Evolutionary conservation across 2,888 invertebrate genomes (phyloP).

Genomic region (Matsumyia berberina): DNA sequence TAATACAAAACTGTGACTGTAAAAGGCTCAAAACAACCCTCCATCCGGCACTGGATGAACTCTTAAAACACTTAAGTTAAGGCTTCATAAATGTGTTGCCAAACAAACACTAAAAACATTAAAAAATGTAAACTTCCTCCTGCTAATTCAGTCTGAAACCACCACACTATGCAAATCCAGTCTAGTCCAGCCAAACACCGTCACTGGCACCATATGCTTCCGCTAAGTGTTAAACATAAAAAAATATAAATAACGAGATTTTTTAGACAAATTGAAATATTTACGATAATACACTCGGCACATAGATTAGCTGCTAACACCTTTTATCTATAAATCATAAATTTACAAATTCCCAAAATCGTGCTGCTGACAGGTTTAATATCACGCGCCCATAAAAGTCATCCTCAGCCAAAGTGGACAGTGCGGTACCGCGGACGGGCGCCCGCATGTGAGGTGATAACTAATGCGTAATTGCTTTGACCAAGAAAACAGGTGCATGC

Average conservation of each 20-base stretch:
- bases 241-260: conserved; percentile 54
- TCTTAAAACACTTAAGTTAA: too few relatives aligned
- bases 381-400: conserved; percentile 73
- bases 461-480: conserved; percentile 75
- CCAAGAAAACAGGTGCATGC: conserved; percentile 76
- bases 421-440: conserved; percentile 15
- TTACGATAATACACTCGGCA: conserved; percentile 66
- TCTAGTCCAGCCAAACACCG: conserved; percentile 1
- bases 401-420: conserved; percentile 36
- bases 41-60: too few relatives aligned
- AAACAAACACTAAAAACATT: not conserved
- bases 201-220: conserved; percentile 16
- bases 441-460: conserved; percentile 70
- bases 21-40: too few relatives aligned
- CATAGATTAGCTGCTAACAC: conserved; percentile 75
- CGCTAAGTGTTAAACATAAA: conserved; percentile 31
- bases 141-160: not conserved
- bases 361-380: conserved; percentile 74
- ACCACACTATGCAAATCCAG: not conserved
- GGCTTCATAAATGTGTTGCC: too few relatives aligned
- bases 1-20: too few relatives aligned
- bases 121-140: not conserved
- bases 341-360: conserved; percentile 74
- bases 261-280: conserved; percentile 69
- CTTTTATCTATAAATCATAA: conserved; percentile 76